Conservation (phyloP, 2,113 vertebrate genomes). For the Guaruba guarouba region DNA sequence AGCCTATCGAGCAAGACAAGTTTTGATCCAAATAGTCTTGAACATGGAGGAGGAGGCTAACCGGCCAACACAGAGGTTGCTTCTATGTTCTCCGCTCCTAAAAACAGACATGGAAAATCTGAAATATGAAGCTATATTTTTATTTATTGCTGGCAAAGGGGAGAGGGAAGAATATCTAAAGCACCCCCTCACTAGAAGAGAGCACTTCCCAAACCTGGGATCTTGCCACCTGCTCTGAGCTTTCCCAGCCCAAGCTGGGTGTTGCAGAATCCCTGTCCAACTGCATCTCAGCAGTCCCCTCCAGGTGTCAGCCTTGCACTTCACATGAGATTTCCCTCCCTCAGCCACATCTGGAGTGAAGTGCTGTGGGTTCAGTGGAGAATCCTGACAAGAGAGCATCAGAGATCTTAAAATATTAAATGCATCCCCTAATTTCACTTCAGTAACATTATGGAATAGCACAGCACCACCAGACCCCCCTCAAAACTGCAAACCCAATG, state of each 20-base stretch:
- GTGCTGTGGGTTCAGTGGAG: not conserved
- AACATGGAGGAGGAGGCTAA: not conserved
- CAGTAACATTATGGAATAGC: conserved; percentile 60
- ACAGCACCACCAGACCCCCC: not conserved
- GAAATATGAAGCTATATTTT: not conserved
- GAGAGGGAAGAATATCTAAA: not conserved
- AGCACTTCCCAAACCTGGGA: not conserved
- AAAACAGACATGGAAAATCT: not conserved
- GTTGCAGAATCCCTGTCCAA: not conserved
- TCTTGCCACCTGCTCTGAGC: not conserved
- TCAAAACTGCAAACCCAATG: conserved; percentile 31
- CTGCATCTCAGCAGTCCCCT: conserved; percentile 35
- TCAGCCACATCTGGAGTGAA: not conserved
- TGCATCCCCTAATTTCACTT: conserved; percentile 63
- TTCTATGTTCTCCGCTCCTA: not conserved
- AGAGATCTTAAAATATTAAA: conserved; percentile 64
- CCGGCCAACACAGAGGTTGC: not conserved
- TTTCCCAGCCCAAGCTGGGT: not conserved
- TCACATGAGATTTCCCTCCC: not conserved
- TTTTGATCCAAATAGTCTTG: not conserved
- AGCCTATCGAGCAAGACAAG: not conserved
- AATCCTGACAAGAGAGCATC: conserved; percentile 33
- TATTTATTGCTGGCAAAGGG: not conserved
- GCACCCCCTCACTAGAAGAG: not conserved
- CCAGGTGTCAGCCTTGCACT: conserved; percentile 74